Base-by-base conservation (phyloP, 2,797 vertebrate genomes). In the Carapus acus region DNA sequence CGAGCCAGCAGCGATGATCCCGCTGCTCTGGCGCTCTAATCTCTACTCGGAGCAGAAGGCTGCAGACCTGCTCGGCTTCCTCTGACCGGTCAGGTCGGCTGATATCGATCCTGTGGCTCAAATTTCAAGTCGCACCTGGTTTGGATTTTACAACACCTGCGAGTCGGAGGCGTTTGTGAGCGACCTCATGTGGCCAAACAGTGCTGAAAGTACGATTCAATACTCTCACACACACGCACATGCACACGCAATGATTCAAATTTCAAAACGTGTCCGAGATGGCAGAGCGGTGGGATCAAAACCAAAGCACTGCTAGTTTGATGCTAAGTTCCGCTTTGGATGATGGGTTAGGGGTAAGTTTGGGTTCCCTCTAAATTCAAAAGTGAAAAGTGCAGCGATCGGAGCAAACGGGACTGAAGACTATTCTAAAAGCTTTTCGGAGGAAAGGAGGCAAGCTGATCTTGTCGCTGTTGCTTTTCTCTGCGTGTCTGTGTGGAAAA, bases 361-460 rank as follows among this genome's bases (percentile, higher is more conserved):
- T n/a, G n/a, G n/a, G n/a, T n/a, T n/a, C n/a, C n/a, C n/a, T n/a
- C n/a, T n/a, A n/a, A n/a, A n/a, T n/a, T n/a, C n/a, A n/a, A n/a
- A n/a, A n/a, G n/a, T n/a, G n/a, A n/a, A n/a, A n/a, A n/a, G n/a
- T n/a, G n/a, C n/a, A n/a, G n/a, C n/a, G n/a, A n/a, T n/a, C n/a
- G n/a, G n/a, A n/a, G n/a, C n/a, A n/a, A n/a, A n/a, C n/a, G n/a
- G n/a, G n/a, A n/a, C n/a, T n/a, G n/a, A n/a, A n/a, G n/a, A n/a
- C n/a, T n/a, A n/a, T n/a, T n/a, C n/a, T n/a, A n/a, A n/a, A n/a
- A n/a, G n/a, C n/a, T n/a, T n/a, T n/a, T n/a, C n/a, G n/a, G n/a
- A n/a, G n/a, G n/a, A 57, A 70, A 69, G 68, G 58, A 68, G 70
- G 61, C 64, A 73, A 80, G 79, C 69, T 49, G 40, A 54, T 74